Conservation (phyloP, 2,888 invertebrate genomes). For the Heliconius erato region DNA sequence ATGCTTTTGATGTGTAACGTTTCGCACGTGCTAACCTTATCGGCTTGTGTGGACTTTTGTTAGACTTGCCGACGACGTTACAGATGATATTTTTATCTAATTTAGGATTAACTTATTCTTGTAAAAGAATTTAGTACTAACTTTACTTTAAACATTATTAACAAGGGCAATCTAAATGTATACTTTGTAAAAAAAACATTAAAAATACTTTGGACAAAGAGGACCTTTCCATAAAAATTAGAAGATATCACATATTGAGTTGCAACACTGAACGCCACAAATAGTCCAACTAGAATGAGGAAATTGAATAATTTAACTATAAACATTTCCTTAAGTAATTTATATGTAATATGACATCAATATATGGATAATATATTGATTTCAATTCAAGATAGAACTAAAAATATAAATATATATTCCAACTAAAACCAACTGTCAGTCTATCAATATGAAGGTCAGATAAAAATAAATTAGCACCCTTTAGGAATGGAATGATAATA, state of each 20-base stretch:
- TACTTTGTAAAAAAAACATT: too few species aligned
- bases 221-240: neutral
- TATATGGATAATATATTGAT: neutral
- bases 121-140: neutral
- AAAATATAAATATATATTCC: too few species aligned
- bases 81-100: conserved; percentile 21
- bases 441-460: neutral
- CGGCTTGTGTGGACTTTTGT: conserved; percentile 39
- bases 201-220: too few species aligned
- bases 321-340: neutral
- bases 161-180: neutral
- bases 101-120: neutral
- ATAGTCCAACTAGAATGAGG: neutral
- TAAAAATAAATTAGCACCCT: neutral
- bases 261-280: neutral
- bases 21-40: conserved; percentile 39
- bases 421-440: too few species aligned
- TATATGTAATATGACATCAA: neutral
- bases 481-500: conserved; percentile 3
- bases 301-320: neutral
- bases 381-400: neutral
- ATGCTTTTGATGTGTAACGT: conserved; percentile 40
- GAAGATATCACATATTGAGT: neutral
- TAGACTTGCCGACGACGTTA: conserved; percentile 32
- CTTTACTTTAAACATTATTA: neutral